Evolutionary conservation across 2,888 invertebrate species (phyloP).

Genomic region (Hyalella azteca): DNA sequence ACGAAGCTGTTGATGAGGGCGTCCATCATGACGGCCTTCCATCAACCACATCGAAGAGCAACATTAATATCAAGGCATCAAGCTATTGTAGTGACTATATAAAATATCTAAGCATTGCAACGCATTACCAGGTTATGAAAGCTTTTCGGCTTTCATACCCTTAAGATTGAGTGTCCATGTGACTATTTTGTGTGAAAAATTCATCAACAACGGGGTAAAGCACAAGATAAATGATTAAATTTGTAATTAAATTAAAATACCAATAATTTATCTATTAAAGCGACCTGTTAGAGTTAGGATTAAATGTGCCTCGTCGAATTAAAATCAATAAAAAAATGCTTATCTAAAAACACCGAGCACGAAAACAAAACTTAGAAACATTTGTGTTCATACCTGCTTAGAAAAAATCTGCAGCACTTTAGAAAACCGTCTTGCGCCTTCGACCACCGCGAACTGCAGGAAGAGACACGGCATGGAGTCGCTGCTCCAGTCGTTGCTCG

Average conservation of each 20-base stretch:
- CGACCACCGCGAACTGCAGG: conserved; percentile 83
- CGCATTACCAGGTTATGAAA: too few relatives aligned
- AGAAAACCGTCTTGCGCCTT: conserved; percentile 77
- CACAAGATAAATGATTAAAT: too few relatives aligned
- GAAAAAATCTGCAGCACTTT: conserved; percentile 76
- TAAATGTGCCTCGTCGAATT: too few relatives aligned
- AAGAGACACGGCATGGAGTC: conserved; percentile 91
- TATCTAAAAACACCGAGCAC: neutral
- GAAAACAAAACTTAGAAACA: neutral
- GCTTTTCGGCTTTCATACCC: too few relatives aligned
- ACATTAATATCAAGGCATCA: neutral
- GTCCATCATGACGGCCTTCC: conserved; percentile 82
- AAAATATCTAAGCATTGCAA: too few relatives aligned
- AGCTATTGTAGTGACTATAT: neutral
- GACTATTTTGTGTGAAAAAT: too few relatives aligned
- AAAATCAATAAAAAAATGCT: too few relatives aligned
- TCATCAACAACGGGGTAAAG: too few relatives aligned
- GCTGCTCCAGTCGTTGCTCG: conserved; percentile 78
- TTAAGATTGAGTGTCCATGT: too few relatives aligned
- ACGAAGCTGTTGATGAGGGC: conserved; percentile 82
- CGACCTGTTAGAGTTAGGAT: too few relatives aligned
- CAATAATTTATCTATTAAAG: too few relatives aligned
- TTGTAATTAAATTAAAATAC: too few relatives aligned
- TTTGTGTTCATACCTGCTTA: conserved; percentile 64
- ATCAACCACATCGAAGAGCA: neutral